Base-by-base conservation (phyloP, 92 coral and sea anemone genomes). In the Micromussa lordhowensis region DNA sequence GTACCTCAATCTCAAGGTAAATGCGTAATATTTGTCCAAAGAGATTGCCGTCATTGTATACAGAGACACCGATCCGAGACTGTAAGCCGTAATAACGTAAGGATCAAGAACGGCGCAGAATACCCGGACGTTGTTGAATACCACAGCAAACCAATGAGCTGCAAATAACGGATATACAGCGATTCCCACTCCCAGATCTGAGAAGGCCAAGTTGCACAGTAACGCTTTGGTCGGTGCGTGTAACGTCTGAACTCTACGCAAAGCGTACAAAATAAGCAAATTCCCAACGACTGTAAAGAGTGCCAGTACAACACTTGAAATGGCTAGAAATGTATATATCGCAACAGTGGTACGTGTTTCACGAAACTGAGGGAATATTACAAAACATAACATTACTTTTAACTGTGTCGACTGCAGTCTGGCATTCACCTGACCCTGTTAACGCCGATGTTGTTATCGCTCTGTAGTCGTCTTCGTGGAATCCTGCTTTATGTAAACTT, bases 141-240 rank as follows among this genome's bases (percentile, higher is more conserved):
- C 57, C 32, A 55, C 54, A 16, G 79, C 68, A 51, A 84, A 74
- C 35, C 69, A 72, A 19, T 84, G 55, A 19, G 38, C 73, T 0
- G 53, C 80, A 54, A 75, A 84, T 34, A 84, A 26, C 35, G 88
- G 81, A 4, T n/a, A 18, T 0, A 24, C 79, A 29, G 70, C 19
- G 16, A 83, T 3, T 24, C 88, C 88, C 11, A 84, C 34, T 4
- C 68, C 68, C 7, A 84, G 71, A 73, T 84, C 81, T 19, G 88
- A 84, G 19, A 84, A 36, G 21, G 80, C 88, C 24, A 84, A 24
- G 63, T 80, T 72, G 38, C 66, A 54, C 7, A 72, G 31, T n/a
- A 72, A 58, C 11, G 81, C 88, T 58, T 72, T 84, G 54, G 79
- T 63, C 13, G 88, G 69, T 2, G 31, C 8, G 21, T 73, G 81